A percentile compares a stretch with the other conserved stretches of the same genome.
phyloP scores from a whole-genome alignment of 1,140 invertebrate species.

The Popillia japonica region DNA sequence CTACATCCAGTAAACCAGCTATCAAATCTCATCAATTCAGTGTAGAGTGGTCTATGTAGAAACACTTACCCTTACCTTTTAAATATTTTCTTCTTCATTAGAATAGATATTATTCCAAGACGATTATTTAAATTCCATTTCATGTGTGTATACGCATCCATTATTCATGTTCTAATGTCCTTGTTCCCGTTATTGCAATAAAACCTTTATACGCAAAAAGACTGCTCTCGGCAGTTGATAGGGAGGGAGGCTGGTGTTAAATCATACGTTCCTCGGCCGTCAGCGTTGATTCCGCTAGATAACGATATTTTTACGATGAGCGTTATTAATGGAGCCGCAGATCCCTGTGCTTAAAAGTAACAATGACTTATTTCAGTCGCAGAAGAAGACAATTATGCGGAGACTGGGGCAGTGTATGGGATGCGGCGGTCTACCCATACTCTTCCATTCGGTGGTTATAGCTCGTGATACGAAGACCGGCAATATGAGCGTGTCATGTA shows the following conservation, averaged over 20 bases:
- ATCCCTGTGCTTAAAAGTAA: slow-evolving; percentile 52
- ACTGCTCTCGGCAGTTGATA: neutral
- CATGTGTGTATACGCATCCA: neutral
- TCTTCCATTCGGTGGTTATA: slow-evolving; percentile 37
- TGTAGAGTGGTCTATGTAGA: too few relatives aligned
- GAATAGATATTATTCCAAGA: neutral
- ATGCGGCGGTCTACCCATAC: slow-evolving; percentile 38
- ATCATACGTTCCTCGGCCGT: slow-evolving; percentile 26
- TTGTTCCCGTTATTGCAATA: slow-evolving; percentile 12
- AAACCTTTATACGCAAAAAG: slow-evolving; percentile 21
- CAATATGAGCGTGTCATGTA: slow-evolving; percentile 38
- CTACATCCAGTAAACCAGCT: too few relatives aligned
- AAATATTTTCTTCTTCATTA: neutral
- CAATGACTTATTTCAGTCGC: slow-evolving; percentile 53
- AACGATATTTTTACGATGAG: slow-evolving; percentile 45
- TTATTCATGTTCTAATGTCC: slow-evolving; percentile 15
- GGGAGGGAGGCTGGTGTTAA: neutral
- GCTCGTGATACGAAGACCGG: slow-evolving; percentile 38
- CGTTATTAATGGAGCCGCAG: slow-evolving; percentile 51
- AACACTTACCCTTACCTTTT: neutral
- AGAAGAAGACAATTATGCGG: slow-evolving; percentile 46
- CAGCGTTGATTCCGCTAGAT: slow-evolving; percentile 33
- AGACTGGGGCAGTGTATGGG: slow-evolving; percentile 45
- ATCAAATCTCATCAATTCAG: too few relatives aligned
- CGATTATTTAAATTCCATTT: neutral